Percentiles rank a stretch among this genome's conserved stretches.
These are phyloP conservation scores for Bos indicus DNA, from an alignment of 2,113 vertebrate species.

Conservation along the genomic window DNA sequence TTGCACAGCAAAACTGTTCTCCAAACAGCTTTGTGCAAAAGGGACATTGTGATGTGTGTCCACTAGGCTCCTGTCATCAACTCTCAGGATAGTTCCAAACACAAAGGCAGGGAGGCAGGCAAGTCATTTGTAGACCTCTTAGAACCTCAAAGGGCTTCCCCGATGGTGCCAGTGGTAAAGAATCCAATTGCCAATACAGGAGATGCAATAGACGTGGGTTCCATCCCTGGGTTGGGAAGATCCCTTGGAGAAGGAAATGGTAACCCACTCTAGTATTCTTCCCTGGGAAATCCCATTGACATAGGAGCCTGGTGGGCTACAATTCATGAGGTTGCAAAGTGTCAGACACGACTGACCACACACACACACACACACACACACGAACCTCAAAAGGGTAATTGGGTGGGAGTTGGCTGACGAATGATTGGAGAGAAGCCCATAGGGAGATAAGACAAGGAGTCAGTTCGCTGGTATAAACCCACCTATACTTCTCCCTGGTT, in stretches of 20 bases:
- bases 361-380: not conserved
- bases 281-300: not conserved
- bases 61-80: not conserved
- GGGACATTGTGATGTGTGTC: not conserved
- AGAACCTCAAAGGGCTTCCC: not conserved
- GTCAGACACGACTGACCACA: not conserved
- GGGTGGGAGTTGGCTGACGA: not conserved
- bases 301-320: not conserved
- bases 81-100: not conserved
- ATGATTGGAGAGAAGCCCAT: rapidly evolving
- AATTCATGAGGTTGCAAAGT: not conserved
- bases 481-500: not conserved
- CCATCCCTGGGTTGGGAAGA: not conserved
- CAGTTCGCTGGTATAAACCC: rapidly evolving
- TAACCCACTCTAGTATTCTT: not conserved
- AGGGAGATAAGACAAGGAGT: not conserved
- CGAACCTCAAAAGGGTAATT: not conserved
- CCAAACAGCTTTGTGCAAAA: not conserved
- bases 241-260: not conserved
- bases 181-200: not conserved
- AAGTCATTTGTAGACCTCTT: not conserved
- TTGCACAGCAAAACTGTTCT: not conserved
- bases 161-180: not conserved
- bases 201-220: not conserved
- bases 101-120: not conserved